Percentiles rank a stretch among this genome's conserved stretches.
Conservation (phyloP, 2,888 invertebrate species). For the Spicauda simplicius region DNA sequence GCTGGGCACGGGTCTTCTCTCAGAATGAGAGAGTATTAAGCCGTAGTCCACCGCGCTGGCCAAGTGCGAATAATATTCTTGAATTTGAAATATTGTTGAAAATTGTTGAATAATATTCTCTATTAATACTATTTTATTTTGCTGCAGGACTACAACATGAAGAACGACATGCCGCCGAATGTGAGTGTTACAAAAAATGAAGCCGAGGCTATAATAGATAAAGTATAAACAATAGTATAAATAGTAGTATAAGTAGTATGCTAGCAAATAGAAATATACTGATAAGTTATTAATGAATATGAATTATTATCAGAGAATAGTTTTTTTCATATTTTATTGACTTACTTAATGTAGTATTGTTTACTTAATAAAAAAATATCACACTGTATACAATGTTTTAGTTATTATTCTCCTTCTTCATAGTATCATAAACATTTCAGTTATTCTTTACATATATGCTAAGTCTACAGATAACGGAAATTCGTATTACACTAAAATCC, state of each 20-base stretch:
- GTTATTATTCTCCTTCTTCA: neutral
- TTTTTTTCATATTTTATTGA: constrained; percentile 25
- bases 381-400: constrained; percentile 2
- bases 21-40: too few relatives aligned
- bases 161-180: constrained; percentile 50
- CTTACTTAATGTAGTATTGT: constrained; percentile 20
- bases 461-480: too few relatives aligned
- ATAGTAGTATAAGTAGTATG: constrained; percentile 19
- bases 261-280: constrained; percentile 18
- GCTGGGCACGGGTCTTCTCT: too few relatives aligned
- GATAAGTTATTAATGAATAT: neutral
- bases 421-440: neutral
- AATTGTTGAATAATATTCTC: too few relatives aligned
- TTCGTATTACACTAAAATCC: too few relatives aligned
- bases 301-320: constrained; percentile 11
- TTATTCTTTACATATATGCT: too few relatives aligned
- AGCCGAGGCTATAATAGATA: constrained; percentile 65
- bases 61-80: too few relatives aligned
- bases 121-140: constrained; percentile 26
- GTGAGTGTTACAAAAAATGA: constrained; percentile 59
- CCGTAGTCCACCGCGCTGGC: too few relatives aligned
- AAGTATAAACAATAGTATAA: constrained; percentile 36
- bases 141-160: constrained; percentile 64
- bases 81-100: too few relatives aligned
- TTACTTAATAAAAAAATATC: constrained; percentile 27